These are phyloP conservation scores for Hyles euphorbiae DNA, from an alignment of 1,140 invertebrate genomes.

Conservation along the genomic window DNA sequence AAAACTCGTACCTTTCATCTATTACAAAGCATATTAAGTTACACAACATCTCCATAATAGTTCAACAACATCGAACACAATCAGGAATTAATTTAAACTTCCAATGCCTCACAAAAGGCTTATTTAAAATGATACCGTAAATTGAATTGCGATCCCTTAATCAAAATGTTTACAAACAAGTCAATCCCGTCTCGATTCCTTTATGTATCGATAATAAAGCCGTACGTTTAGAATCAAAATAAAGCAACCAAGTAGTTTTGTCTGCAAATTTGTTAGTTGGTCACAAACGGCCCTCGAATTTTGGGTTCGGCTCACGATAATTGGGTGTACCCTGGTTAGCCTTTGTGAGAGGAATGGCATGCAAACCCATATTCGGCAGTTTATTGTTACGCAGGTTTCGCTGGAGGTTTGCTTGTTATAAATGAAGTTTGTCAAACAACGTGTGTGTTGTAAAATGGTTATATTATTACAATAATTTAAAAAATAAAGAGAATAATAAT, in stretches of 20 bases:
- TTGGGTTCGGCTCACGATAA: slow-evolving; percentile 41
- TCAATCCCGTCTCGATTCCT: slow-evolving; percentile 10
- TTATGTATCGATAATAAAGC: slow-evolving; percentile 14
- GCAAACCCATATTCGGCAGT: slow-evolving; percentile 20
- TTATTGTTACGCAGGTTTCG: slow-evolving; percentile 17
- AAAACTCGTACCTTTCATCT: no score
- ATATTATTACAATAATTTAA: no score
- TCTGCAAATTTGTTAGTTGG: slow-evolving; percentile 47
- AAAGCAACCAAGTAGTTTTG: slow-evolving; percentile 37
- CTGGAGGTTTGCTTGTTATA: no score
- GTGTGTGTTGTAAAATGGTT: no score
- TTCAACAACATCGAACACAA: background rate
- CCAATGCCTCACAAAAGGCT: background rate
- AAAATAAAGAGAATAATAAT: no score
- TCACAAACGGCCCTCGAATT: slow-evolving; percentile 36
- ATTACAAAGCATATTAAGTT: no score
- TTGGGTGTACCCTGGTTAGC: slow-evolving; percentile 36
- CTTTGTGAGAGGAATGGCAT: slow-evolving; percentile 23
- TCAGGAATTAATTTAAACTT: background rate
- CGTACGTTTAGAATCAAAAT: slow-evolving; percentile 22
- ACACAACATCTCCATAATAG: no score
- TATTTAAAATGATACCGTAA: no score
- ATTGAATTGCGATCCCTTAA: background rate
- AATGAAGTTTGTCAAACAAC: no score
- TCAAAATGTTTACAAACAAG: background rate